Base-by-base conservation (phyloP, 1,140 invertebrate species). In the Cotesia chilonis region DNA sequence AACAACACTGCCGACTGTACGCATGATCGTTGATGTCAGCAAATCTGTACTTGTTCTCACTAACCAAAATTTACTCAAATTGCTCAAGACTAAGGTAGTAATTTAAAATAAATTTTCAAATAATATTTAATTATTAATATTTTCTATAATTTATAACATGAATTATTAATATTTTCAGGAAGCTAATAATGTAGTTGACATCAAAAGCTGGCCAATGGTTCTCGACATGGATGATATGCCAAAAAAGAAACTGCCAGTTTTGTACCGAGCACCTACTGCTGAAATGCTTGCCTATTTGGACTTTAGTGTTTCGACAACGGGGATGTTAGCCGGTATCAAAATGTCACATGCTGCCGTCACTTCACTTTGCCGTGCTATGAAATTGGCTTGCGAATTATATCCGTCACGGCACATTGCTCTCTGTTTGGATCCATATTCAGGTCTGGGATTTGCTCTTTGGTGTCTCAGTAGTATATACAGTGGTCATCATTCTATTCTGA, bases 191-290 rank as follows among this genome's bases (percentile, higher is more conserved):
- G 94, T 98, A 9, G 94, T 99, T 1, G 97, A 99, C 83, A 92
- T 95, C 59, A 99, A 98, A 86, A 94, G 96, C 17, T 99, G 98
- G 98, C 97, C 97, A 10, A 90, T 93, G 1, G 96, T 97, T 9
- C 88, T 99, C 52, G 98, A 99, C 85, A 98, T 97, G 69, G 98
- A 99, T 82, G 98, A 99, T 85, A 94, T 98, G 89, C 95, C 97
- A 60, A 98, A 98, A 87, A 96, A 96, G 83, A 98, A 98, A 85
- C 87, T 97, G 77, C 91, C 94, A 0, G 92, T 93, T 61, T 89
- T 96, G 81, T 96, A 98, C 83, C 90, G 96, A 75, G 94, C 97
- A 7, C 94, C 95, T 1, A 96, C 96, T 0, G 92, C 96, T 20
- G 96, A 99, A 88, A 97, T 98, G 92, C 90, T 98, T 68, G 97